These are phyloP conservation scores for Rhabditophanes sp. DNA, from an alignment of 2,888 invertebrate species.

Conservation along the genomic window DNA sequence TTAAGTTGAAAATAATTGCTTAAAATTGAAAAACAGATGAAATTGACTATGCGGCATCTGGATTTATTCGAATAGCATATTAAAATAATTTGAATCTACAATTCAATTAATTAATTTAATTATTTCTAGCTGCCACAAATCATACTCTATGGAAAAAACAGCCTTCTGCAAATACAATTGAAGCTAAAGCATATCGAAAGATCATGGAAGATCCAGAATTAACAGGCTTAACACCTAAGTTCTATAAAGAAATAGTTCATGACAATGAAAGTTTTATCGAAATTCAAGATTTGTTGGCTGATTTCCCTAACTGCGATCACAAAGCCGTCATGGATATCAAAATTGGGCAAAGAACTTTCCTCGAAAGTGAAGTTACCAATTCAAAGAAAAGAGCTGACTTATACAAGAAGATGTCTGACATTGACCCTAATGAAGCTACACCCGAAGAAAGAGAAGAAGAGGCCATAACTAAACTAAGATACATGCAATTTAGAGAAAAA, in stretches of 20 bases:
- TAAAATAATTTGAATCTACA: too few species aligned
- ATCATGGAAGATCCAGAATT: slow-evolving; percentile 37
- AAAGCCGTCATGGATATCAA: slow-evolving; percentile 94
- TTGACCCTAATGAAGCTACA: slow-evolving; percentile 73
- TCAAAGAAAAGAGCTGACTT: slow-evolving; percentile 66
- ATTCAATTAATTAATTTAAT: too few species aligned
- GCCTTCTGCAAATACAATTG: slow-evolving; percentile 45
- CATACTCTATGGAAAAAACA: slow-evolving; percentile 44
- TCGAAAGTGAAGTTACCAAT: slow-evolving; percentile 83
- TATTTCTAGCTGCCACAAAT: slow-evolving; percentile 43
- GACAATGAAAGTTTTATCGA: slow-evolving; percentile 62
- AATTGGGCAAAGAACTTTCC: slow-evolving; percentile 79
- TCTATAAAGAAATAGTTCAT: slow-evolving; percentile 46
- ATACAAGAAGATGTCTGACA: slow-evolving; percentile 82
- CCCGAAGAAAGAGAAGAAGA: slow-evolving; percentile 60
- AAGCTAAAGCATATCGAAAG: slow-evolving; percentile 46
- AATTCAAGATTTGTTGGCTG: slow-evolving; percentile 76
- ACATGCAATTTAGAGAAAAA: slow-evolving; percentile 77
- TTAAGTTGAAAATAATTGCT: too few species aligned
- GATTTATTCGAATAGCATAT: too few species aligned
- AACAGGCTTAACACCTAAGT: slow-evolving; percentile 45
- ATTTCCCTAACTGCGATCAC: slow-evolving; percentile 72
- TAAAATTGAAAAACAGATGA: too few species aligned
- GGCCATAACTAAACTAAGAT: slow-evolving; percentile 69
- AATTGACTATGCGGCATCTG: too few species aligned